Evolutionary conservation across 2,797 vertebrate species (phyloP).

Genomic region (Enteromius unitaeniatus): DNA sequence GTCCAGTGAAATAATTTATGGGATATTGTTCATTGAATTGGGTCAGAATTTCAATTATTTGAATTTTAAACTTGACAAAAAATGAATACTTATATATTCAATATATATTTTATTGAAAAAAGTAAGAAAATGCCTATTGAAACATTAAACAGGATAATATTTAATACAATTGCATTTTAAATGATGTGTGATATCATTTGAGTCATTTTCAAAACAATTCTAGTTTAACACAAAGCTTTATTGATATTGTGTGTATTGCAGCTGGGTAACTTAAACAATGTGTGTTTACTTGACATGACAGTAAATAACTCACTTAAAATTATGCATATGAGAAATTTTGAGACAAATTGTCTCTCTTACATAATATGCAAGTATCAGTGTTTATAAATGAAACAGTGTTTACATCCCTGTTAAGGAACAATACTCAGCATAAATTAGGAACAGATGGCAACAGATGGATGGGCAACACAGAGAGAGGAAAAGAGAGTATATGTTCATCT

Average conservation of each 20-base stretch:
- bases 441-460: constrained; percentile 36
- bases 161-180: neutral
- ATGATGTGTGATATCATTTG: neutral
- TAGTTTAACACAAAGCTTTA: neutral
- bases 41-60: neutral
- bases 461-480: constrained; percentile 19
- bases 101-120: neutral
- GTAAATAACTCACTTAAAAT: neutral
- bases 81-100: neutral
- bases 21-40: neutral
- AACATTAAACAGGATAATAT: neutral
- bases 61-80: neutral
- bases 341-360: neutral
- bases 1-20: constrained; percentile 5
- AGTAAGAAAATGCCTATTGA: neutral
- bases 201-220: neutral
- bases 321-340: neutral
- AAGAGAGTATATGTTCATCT: constrained; percentile 29
- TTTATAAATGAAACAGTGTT: constrained; percentile 33
- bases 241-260: neutral
- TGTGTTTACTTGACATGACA: neutral
- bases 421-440: constrained; percentile 41
- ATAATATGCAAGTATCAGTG: neutral
- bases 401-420: constrained; percentile 4
- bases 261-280: neutral